Evolutionary conservation across 2,888 invertebrate genomes (phyloP).

Genomic region (Tromatobia lineatoria): DNA sequence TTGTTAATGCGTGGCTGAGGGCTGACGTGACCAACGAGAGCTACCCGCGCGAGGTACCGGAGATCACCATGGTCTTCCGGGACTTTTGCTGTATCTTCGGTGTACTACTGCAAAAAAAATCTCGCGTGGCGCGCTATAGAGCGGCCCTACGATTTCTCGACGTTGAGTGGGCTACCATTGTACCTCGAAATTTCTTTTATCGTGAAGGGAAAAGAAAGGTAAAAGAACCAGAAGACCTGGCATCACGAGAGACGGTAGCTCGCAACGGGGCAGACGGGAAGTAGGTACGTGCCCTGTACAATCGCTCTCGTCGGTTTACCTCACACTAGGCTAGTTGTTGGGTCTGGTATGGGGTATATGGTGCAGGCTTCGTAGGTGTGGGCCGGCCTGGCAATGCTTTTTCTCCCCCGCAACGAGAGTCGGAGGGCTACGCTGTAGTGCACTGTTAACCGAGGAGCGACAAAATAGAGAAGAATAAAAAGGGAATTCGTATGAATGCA

Average conservation of each 20-base stretch:
- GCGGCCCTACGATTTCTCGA: conserved; percentile 39
- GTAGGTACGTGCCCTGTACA: conserved; percentile 44
- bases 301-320: conserved; percentile 44
- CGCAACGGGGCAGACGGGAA: conserved; percentile 58
- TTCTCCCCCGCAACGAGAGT: conserved; percentile 30
- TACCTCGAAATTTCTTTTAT: conserved; percentile 68
- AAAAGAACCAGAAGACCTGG: conserved; percentile 45
- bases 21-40: conserved; percentile 44
- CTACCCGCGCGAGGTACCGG: conserved; percentile 34
- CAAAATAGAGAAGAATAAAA: conserved; percentile 28
- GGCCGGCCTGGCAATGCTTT: conserved; percentile 49
- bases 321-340: conserved; percentile 9
- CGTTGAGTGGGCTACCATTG: conserved; percentile 67
- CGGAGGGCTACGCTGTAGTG: conserved; percentile 28
- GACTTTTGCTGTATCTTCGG: conserved; percentile 28
- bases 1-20: conserved; percentile 56
- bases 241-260: conserved; percentile 49
- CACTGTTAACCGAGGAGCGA: conserved; percentile 41
- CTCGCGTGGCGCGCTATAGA: neutral
- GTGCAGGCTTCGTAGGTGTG: conserved; percentile 42
- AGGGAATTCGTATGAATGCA: conserved; percentile 28
- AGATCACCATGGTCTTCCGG: conserved; percentile 34
- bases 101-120: conserved; percentile 31
- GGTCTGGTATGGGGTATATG: conserved; percentile 11
- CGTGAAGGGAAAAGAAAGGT: conserved; percentile 46